Percentiles rank a stretch among this genome's conserved stretches.
phyloP scores from a whole-genome alignment of 2,888 invertebrate genomes.

The Coleophora flavipennella region DNA sequence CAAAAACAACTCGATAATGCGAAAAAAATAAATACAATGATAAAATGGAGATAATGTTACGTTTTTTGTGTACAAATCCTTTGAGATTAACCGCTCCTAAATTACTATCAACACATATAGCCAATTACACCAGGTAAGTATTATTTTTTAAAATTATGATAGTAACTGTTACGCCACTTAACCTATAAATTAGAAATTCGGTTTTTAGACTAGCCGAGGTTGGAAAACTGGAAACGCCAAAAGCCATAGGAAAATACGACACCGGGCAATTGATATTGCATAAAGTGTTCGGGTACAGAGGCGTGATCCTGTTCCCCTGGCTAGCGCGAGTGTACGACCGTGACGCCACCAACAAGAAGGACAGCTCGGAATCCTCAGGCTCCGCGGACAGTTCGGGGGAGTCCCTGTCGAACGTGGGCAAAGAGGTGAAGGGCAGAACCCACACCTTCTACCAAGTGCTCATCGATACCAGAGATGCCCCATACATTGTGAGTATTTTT shows the following conservation, averaged over 20 bases:
- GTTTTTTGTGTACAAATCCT: slow-evolving; percentile 52
- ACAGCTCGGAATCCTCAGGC: slow-evolving; percentile 47
- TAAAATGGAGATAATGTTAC: slow-evolving; percentile 69
- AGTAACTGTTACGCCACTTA: slow-evolving; percentile 41
- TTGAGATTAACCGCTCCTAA: slow-evolving; percentile 49
- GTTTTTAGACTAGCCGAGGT: slow-evolving; percentile 90
- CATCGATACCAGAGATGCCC: slow-evolving; percentile 97
- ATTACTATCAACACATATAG: slow-evolving; percentile 54
- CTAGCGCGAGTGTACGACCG: slow-evolving; percentile 95
- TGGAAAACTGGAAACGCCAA: slow-evolving; percentile 90
- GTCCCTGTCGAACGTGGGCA: slow-evolving; percentile 74
- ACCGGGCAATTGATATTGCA: slow-evolving; percentile 97
- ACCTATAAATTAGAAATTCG: slow-evolving; percentile 28
- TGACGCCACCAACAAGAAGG: slow-evolving; percentile 83
- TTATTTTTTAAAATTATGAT: slow-evolving; percentile 15
- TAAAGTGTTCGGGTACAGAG: slow-evolving; percentile 96
- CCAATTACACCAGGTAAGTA: slow-evolving; percentile 57
- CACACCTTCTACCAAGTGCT: slow-evolving; percentile 98
- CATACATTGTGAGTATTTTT: slow-evolving; percentile 88
- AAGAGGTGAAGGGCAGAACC: slow-evolving; percentile 91
- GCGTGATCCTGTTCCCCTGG: slow-evolving; percentile 98
- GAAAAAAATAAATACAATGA: slow-evolving; percentile 57
- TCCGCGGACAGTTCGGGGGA: slow-evolving; percentile 42
- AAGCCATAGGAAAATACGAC: slow-evolving; percentile 91
- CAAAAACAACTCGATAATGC: slow-evolving; percentile 34